These are phyloP conservation scores for Myrmecobius fasciatus DNA, from an alignment of 2,113 vertebrate genomes.

Conservation along the genomic window DNA sequence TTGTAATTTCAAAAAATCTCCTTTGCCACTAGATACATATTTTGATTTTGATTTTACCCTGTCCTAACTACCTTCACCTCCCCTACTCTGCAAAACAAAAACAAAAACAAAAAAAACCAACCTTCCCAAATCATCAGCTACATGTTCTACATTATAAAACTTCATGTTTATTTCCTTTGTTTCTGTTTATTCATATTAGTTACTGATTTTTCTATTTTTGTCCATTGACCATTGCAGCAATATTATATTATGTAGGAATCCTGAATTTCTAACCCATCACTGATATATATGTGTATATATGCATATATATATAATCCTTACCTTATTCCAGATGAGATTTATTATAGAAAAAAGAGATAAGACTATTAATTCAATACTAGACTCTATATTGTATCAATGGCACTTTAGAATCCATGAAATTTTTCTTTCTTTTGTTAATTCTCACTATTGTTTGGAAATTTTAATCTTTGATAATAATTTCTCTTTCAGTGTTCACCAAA, in stretches of 20 bases:
- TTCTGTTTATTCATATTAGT: not conserved
- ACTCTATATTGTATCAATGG: not conserved
- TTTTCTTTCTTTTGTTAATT: not conserved
- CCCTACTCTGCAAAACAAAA: not conserved
- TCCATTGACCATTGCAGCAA: not conserved
- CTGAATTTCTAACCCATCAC: too few species aligned
- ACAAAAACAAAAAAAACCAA: too few species aligned
- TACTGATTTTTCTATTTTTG: not conserved
- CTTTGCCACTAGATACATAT: not conserved
- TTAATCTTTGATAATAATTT: not conserved
- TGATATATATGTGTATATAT: too few species aligned
- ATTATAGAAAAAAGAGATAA: not conserved
- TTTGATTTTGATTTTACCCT: not conserved
- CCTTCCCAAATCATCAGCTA: not conserved
- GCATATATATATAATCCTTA: too few species aligned
- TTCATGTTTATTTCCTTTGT: not conserved
- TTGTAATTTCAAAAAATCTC: not conserved
- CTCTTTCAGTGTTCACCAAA: not conserved
- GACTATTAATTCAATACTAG: not conserved
- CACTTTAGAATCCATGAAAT: not conserved
- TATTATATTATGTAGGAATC: too few species aligned
- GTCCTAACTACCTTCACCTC: not conserved
- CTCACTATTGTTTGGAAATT: not conserved
- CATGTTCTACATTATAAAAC: not conserved
- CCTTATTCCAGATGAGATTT: not conserved